Percentiles rank a stretch among this genome's conserved stretches.
These are phyloP conservation scores for Drosophila busckii DNA, from an alignment of 1,140 invertebrate species.

Conservation along the genomic window DNA sequence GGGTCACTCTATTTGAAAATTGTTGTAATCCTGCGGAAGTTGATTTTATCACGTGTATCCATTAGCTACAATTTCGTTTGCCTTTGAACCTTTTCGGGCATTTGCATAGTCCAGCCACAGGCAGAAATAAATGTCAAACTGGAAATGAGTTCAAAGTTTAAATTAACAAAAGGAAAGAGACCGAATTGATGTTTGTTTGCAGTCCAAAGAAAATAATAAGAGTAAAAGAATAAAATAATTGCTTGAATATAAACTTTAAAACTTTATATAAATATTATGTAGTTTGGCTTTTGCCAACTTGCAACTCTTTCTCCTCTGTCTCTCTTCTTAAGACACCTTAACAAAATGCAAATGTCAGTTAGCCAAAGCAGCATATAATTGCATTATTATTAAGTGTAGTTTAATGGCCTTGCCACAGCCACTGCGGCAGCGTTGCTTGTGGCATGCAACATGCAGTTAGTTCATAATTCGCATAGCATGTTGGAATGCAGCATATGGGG, in stretches of 20 bases:
- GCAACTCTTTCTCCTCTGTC: too few relatives aligned
- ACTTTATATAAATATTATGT: too few relatives aligned
- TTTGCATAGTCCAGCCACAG: slow-evolving; percentile 11
- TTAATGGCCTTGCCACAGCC: slow-evolving; percentile 33
- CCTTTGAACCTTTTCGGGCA: slow-evolving; percentile 19
- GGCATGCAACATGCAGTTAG: slow-evolving; percentile 73
- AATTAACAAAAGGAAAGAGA: slow-evolving; percentile 1
- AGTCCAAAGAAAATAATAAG: not conserved
- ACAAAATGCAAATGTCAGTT: slow-evolving; percentile 43
- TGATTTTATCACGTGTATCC: slow-evolving; percentile 64
- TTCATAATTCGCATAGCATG: slow-evolving; percentile 53
- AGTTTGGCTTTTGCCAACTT: too few relatives aligned
- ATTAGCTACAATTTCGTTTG: slow-evolving; percentile 51
- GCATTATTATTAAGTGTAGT: slow-evolving; percentile 68
- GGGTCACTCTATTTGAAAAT: too few relatives aligned
- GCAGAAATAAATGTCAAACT: slow-evolving; percentile 2
- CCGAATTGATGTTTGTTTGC: too few relatives aligned
- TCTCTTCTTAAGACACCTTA: too few relatives aligned
- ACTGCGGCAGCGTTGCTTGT: slow-evolving; percentile 18
- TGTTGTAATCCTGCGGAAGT: slow-evolving; percentile 71
- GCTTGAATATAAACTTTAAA: too few relatives aligned
- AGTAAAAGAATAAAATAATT: too few relatives aligned
- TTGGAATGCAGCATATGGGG: slow-evolving; percentile 61
- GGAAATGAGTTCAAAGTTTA: slow-evolving; percentile 36
- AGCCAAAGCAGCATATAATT: slow-evolving; percentile 39